Evolutionary conservation across 2,797 vertebrate genomes (phyloP), one percentile per base, ranked within the genome.

Genomic region (Chlorospingus flavigularis): DNA sequence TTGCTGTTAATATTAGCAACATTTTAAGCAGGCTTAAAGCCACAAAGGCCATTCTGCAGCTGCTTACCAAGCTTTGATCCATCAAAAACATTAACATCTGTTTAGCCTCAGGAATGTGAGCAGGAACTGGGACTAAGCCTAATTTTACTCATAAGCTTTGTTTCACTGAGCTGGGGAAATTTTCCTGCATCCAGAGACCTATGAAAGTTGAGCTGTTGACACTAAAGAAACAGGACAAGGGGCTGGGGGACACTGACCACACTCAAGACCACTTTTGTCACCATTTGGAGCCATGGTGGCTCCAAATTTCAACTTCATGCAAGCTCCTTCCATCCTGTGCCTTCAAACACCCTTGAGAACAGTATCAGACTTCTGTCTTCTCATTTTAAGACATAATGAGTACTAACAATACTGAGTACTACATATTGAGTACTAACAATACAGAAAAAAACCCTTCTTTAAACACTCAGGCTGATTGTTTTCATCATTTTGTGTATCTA

Each of bases 11-110:
- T 94, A 91, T 87, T 85, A 95, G 91, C 75, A 79, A 82, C 72
- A 91, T 95, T 66, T 91, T 87, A 90, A 82, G 75, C 9, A 14
- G 45, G 13, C 63, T 92, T 92, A 85, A 92, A 92, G 50, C 55
- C 86, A 87, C 75, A 90, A 72, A 93, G 93, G 88, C 92, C 92
- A 93, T 60, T 70, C 83, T 76, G 80, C 87, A 94, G 93, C 94
- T 93, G 90, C 68, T 91, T 60, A 70, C 37, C 63, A 82, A 93
- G 93, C 93, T 95, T 94, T 96, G 86, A 97, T 91, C 93, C 86
- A 88, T 48, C 84, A 89, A 89, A 96, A 92, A 87, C 57, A 82
- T 31, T 71, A 74, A 85, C 89, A 93, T 93, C 81, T 95, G 81
- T 80, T 91, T 61, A 93, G 79, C 78, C 50, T 91, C 61, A 89